A percentile compares a stretch with the other conserved stretches of the same genome.
These are phyloP conservation scores for Lepidocolaptes lacrymiger DNA, from an alignment of 2,797 vertebrate genomes.

Conservation along the genomic window DNA sequence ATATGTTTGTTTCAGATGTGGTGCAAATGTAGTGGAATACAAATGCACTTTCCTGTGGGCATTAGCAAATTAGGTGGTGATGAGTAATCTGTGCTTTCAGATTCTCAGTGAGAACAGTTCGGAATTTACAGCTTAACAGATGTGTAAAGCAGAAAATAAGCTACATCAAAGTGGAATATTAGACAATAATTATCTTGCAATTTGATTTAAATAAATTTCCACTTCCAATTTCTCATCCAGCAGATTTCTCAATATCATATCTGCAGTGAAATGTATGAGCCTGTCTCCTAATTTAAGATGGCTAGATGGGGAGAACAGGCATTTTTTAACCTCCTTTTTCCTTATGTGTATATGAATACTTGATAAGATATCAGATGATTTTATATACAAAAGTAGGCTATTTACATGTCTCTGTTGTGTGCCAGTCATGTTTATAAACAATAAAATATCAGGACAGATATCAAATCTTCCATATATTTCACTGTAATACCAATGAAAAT, in stretches of 20 bases:
- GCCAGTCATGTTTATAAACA: background rate
- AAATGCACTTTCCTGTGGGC: background rate
- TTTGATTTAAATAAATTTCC: background rate
- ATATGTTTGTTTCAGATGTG: background rate
- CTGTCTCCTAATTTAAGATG: background rate
- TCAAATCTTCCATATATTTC: background rate
- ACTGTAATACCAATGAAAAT: background rate
- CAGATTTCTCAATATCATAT: background rate
- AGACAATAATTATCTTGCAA: background rate
- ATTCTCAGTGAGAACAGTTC: background rate
- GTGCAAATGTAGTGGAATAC: background rate
- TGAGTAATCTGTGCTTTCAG: background rate
- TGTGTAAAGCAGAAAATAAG: background rate
- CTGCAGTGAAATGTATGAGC: background rate
- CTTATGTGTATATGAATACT: background rate
- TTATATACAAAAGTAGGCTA: background rate
- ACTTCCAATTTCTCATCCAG: background rate
- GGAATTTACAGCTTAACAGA: background rate
- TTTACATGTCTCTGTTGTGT: background rate
- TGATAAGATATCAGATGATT: background rate
- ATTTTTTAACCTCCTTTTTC: background rate
- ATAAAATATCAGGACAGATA: background rate
- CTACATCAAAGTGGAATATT: background rate
- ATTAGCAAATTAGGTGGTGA: background rate
- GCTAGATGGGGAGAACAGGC: background rate